phyloP scores from a whole-genome alignment of 2,888 invertebrate species.

The Bellardia bayeri region DNA sequence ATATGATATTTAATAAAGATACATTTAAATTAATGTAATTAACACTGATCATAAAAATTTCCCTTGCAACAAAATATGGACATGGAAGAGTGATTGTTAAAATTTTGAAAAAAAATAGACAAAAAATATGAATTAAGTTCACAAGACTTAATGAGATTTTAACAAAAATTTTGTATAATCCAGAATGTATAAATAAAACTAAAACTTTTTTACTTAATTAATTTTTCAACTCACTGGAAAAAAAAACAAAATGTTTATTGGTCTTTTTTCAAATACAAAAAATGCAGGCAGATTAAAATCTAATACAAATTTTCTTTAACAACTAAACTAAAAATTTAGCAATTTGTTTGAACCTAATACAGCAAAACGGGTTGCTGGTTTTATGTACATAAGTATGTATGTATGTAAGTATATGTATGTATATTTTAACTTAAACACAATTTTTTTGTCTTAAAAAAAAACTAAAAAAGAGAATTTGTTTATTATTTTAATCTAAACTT shows the following conservation, averaged over 20 bases:
- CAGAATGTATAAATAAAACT: background rate
- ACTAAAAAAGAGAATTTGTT: conserved; percentile 1
- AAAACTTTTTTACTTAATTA: conserved; percentile 19
- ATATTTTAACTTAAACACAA: conserved; percentile 12
- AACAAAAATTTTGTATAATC: background rate
- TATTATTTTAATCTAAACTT: conserved; percentile 45
- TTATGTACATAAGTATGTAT: too few species aligned
- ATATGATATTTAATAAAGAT: conserved; percentile 49
- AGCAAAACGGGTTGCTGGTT: background rate
- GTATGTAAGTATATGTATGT: too few species aligned
- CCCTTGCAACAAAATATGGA: conserved; percentile 29
- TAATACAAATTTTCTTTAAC: conserved; percentile 16
- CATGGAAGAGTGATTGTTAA: conserved; percentile 55
- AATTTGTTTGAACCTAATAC: conserved; percentile 28
- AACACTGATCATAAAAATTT: conserved; percentile 27
- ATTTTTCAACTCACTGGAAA: conserved; percentile 11
- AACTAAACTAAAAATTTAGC: conserved; percentile 13
- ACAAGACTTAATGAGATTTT: conserved; percentile 14
- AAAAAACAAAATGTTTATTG: conserved; percentile 9
- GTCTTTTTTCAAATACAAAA: conserved; percentile 18
- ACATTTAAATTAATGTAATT: conserved; percentile 56
- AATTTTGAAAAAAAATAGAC: background rate
- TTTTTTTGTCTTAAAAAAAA: conserved; percentile 5
- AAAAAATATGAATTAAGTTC: conserved; percentile 26
- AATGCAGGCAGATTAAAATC: conserved; percentile 29